phyloP scores from a whole-genome alignment of 2,888 invertebrate species.

The Opisthograptis luteolata region DNA sequence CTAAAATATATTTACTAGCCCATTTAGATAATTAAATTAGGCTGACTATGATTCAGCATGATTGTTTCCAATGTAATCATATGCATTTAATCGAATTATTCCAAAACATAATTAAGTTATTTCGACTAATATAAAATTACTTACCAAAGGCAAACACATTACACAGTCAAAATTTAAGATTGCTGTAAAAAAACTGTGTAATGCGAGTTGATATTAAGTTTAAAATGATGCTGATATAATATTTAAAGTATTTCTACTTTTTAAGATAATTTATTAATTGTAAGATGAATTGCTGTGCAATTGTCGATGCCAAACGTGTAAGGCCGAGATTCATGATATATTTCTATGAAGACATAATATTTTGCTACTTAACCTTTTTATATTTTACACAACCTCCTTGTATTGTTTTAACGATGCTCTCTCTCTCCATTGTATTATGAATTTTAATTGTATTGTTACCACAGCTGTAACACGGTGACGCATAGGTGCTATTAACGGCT shows the following conservation, averaged over 20 bases:
- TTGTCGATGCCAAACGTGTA: conserved; percentile 43
- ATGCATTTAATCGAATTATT: conserved; percentile 29
- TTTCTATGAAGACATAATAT: conserved; percentile 43
- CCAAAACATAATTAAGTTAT: conserved; percentile 16
- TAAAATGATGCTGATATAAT: conserved; percentile 6
- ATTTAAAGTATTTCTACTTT: neutral
- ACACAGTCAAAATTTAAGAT: conserved; percentile 14
- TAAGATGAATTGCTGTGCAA: conserved; percentile 48
- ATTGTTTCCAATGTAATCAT: conserved; percentile 19
- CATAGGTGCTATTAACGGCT: conserved; percentile 74
- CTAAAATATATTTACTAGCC: conserved; percentile 12
- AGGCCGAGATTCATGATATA: conserved; percentile 41
- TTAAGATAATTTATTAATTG: conserved; percentile 25
- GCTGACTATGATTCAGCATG: conserved; percentile 4
- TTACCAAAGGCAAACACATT: conserved; percentile 33
- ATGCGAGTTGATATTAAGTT: conserved; percentile 21
- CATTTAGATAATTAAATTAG: conserved; percentile 2
- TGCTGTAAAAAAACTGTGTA: conserved; percentile 14
- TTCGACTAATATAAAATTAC: conserved; percentile 22
- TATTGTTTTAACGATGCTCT: conserved; percentile 2
- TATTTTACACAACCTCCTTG: conserved; percentile 9
- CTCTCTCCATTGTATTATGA: conserved; percentile 12
- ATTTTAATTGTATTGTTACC: conserved; percentile 39
- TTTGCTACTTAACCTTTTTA: conserved; percentile 36
- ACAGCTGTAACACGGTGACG: conserved; percentile 43